Evolutionary conservation across 1,140 invertebrate species (phyloP), one percentile per base, ranked within the genome.

Genomic region (Ectropis grisescens): DNA sequence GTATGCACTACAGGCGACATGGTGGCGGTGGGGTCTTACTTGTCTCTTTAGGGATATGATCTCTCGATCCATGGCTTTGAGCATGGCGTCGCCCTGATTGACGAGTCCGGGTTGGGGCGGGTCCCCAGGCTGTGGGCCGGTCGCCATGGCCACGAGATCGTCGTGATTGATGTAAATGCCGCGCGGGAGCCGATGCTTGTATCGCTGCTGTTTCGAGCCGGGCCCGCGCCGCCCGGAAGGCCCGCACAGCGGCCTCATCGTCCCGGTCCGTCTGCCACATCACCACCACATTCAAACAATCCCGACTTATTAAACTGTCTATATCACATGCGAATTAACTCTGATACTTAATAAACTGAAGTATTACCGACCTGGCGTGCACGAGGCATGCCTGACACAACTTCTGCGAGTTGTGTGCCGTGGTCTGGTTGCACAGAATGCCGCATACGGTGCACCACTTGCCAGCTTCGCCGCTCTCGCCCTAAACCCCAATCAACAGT

Each of bases 161-260:
- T 98, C 96, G 75, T 97, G 93, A 86, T 96, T 97, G 69, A 98
- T 92, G 84, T 96, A 94, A 91, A 99, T 97, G 75, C 96, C 96
- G 46, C 93, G 89, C 15, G 96, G 96, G 43, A 96, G 93, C 68
- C 94, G 94, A 61, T 94, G 88, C 82, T 96, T 96, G 85, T 95
- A 91, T 29, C 92, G 87, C 72, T 89, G 88, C 58, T 88, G 85
- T 76, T 89, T 87, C 56, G 66, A 50, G 40, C 68, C 81, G 49
- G 82, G 70, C 37, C 79, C 78, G 45, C 80, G 72, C 29, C 81
- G 56, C 32, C 79, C 83, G 38, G 81, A 58, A 83, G 90, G 62
- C 82, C 91, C 80, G 85, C 84, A 89, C 47, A 90, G 87, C 45
- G 91, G 91, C 58, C 91, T 83, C 78, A 90, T 87, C 46, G 86